These are phyloP conservation scores for Oikopleura dioica DNA, from an alignment of 23 tunicate species.

Conservation along the genomic window DNA sequence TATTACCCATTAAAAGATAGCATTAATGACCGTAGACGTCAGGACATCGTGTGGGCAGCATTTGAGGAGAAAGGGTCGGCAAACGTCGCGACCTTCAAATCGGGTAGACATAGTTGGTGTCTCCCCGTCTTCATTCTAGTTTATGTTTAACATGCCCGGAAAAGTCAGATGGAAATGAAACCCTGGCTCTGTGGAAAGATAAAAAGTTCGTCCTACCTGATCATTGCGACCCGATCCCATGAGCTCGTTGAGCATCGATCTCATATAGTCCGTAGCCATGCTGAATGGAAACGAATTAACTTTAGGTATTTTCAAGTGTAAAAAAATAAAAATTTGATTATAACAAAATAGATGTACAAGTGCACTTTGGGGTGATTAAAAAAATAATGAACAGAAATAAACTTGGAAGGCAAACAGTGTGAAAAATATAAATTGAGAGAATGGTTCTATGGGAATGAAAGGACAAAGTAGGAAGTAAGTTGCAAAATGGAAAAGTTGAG, in stretches of 20 bases:
- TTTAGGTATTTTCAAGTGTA: neutral
- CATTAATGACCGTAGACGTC: conserved; percentile 39
- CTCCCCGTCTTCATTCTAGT: conserved; percentile 15
- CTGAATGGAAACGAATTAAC: neutral
- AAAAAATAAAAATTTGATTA: neutral
- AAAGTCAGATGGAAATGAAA: too few species aligned
- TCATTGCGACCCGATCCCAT: neutral
- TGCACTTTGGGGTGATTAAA: too few species aligned
- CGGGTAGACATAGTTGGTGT: conserved; percentile 7
- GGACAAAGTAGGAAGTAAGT: neutral
- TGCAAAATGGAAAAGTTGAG: neutral
- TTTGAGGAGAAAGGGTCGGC: conserved; percentile 59
- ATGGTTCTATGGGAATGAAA: neutral
- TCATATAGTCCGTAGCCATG: neutral
- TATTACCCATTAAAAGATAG: too few species aligned
- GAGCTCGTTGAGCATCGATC: neutral
- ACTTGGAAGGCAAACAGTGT: too few species aligned
- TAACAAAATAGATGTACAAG: too few species aligned
- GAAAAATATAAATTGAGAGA: neutral
- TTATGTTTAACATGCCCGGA: too few species aligned
- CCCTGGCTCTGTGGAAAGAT: too few species aligned
- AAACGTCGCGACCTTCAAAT: conserved; percentile 49
- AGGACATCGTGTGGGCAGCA: conserved; percentile 84
- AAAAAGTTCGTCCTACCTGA: too few species aligned
- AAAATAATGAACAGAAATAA: too few species aligned